Base-by-base conservation (phyloP, 2,113 vertebrate genomes). In the Campylomormyrus numenius region DNA sequence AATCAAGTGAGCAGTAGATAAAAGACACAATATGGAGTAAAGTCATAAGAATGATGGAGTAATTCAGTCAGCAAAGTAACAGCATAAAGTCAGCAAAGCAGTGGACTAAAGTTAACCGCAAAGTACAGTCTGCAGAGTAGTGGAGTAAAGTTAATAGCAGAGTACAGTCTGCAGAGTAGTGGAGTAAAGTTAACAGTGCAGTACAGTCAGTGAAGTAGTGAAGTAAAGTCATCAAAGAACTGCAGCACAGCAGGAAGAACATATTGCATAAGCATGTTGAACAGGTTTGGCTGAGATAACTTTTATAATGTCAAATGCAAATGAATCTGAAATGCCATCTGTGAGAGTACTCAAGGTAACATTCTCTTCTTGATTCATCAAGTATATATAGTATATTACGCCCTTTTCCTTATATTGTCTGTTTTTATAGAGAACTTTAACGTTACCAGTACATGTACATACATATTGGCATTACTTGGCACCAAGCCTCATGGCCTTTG, bases 251-350 rank as follows among this genome's bases (percentile, higher is more conserved):
- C 19, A 45, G 77, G 77, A 83, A 83, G 39, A 83, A 35, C 39
- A 35, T 45, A 83, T 83, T 45, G 39, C 77, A 35, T 45, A 83
- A 45, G 77, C 77, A 83, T 83, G 31, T 83, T 83, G 31, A 45
- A 45, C 39, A 83, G 31, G 17, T 45, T 42, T 83, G 35, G 77
- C 77, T 27, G n/a, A 66, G 62, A 66, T 80, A 39, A 42, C 39
- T 83, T 83, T 83, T 83, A 45, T 83, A 83, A 83, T 83, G 77
- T 83, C 77, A 83, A 17, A 83, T 83, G 77, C 77, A 83, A 83
- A 83, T 83, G 35, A 83, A 21, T 83, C 13, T 83, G 77, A 83
- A 83, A 45, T 83, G 39, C 77, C 77, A 35, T 42, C 77, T 45
- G 77, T 83, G 77, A 21, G 13, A 45, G 5, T 83, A 45, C 13